Base-by-base conservation (phyloP, 2,797 vertebrate genomes). In the Synaphobranchus kaupii region DNA sequence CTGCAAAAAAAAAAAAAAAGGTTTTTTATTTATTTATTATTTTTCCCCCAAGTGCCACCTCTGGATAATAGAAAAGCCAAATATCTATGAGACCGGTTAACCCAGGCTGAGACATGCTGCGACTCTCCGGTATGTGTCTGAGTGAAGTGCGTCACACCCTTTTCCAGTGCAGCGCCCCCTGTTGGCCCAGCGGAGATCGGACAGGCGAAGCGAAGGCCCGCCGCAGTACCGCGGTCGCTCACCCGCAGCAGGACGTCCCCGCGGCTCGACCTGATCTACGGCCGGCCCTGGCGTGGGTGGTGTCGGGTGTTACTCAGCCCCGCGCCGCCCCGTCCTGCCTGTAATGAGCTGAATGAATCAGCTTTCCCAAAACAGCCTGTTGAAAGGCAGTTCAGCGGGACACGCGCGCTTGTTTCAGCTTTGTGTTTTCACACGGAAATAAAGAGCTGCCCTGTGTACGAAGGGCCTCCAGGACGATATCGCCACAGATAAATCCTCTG, bases 311-410 rank as follows among this genome's bases (percentile, higher is more conserved):
- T 85, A 85, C 52, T 88, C 76, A 85, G 83, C 31, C 58, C 44
- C 73, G 28, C 31, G 56, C 47, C 84, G 44, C 84, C 83, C 84
- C 44, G 60, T 48, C 76, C 76, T 13, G 87, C 20, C 25, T 56
- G 85, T 88, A 88, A 88, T 85, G 71, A 88, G 85, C 58, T 17
- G 39, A 68, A 88, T 88, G 84, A 88, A 85, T 88, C 87, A 88
- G 68, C 56, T 71, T 50, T 85, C 25, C 39, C 28, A 63, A 85
- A 84, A 68, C 73, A 73, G 52, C 28, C 13, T n/a, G 17, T 25
- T 34, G 60, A 68, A 39, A 39, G 48, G 25, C 28, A n/a, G 48
- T 56, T n/a, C 47, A 28, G 56, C 60, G 1, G n/a, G 56, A 85
- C 86, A n/a, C 44, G 3, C n/a, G 10, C 17, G 58, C 58, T 83